phyloP scores from a whole-genome alignment of 1,140 invertebrate species.

The Drosophila ohnishii region DNA sequence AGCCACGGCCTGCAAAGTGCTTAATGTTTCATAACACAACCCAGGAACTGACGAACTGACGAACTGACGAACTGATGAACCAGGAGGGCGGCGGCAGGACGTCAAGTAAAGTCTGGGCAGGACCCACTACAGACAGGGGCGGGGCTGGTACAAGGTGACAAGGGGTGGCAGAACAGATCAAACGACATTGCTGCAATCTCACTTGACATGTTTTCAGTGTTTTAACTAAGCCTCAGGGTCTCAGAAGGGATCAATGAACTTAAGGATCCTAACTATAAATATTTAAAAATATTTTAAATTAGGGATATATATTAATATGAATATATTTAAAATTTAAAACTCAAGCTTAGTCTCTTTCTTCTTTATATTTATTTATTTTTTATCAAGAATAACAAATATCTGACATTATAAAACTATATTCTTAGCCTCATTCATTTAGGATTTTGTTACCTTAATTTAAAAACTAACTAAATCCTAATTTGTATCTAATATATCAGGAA shows the following conservation, averaged over 20 bases:
- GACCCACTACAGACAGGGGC: conserved; percentile 6
- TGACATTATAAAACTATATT: neutral
- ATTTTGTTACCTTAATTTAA: neutral
- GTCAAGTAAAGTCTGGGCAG: conserved; percentile 38
- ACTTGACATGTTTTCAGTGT: neutral
- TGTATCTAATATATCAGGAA: neutral
- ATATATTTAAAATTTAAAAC: too few relatives aligned
- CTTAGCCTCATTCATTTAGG: too few relatives aligned
- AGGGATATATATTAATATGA: neutral
- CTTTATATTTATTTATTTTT: too few relatives aligned
- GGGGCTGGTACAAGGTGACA: neutral
- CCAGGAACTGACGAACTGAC: conserved; percentile 11
- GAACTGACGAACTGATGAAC: neutral
- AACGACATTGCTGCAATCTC: conserved; percentile 1
- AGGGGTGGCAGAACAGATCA: conserved; percentile 3
- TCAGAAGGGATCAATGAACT: neutral
- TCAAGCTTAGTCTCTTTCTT: too few relatives aligned
- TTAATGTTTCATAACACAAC: conserved; percentile 76
- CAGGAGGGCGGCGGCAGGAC: neutral
- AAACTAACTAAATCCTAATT: neutral
- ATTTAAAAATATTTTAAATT: neutral
- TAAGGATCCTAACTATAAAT: neutral
- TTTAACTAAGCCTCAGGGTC: neutral
- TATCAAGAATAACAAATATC: too few relatives aligned
- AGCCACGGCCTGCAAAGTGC: conserved; percentile 64